Base-by-base conservation (phyloP, 2,113 vertebrate genomes). In the Uropsilus gracilis region DNA sequence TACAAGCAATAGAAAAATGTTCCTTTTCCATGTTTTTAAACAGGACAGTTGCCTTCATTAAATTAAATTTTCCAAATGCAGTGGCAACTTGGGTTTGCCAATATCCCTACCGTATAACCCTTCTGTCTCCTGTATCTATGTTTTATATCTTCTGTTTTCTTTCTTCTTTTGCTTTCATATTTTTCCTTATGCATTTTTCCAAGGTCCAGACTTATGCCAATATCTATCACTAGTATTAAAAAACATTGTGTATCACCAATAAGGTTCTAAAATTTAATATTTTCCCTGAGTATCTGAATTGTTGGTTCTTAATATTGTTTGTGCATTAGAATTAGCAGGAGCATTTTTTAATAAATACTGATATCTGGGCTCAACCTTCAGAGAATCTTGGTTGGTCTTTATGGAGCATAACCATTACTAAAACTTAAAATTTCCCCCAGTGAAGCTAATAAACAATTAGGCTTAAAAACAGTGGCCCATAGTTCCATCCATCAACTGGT, bases 251-350 rank as follows among this genome's bases (percentile, higher is more conserved):
- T 63, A 76, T 75, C n/a, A n/a, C 34, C n/a, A 55, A 57, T n/a
- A 71, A 86, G 14, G 6, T 9, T 68, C 82, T 92, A 39, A 57
- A 34, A 10, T 55, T 76, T 77, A 78, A 30, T 26, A 68, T 5
- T 78, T 18, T 82, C 81, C 77, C 17, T n/a, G 34, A 61, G 83
- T 34, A 24, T 72, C 63, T 86, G 63, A 14, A 39, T 80, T 14
- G 69, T 17, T 75, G n/a, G 5, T 80, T 82, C 61, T 76, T 96
- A 71, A 61, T 75, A 59, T 71, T 89, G 18, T 86, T 50, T 66
- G 16, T 68, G 6, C 30, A 18, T 18, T 81, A 48, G 39, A 48
- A 82, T 66, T 72, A 32, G 64, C 32, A 12, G 1, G 7, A 69
- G 14, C 30, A 48, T 16, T 77, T 86, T 64, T 85, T 55, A 48